phyloP scores from a whole-genome alignment of 2,113 vertebrate genomes.

The Oenanthe melanoleuca region DNA sequence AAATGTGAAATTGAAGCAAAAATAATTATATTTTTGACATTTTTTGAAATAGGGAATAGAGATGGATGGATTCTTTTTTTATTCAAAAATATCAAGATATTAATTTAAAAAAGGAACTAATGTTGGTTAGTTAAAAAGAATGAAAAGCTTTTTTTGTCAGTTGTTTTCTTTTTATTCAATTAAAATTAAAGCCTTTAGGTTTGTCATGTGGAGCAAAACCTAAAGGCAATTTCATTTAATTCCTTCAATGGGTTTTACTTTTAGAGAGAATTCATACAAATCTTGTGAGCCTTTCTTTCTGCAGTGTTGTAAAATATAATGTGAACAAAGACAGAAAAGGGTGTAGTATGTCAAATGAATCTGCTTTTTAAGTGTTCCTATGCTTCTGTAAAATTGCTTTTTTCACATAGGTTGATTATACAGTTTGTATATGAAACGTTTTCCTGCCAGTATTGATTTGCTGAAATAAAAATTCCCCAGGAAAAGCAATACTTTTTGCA shows the following conservation, averaged over 20 bases:
- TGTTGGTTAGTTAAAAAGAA: neutral
- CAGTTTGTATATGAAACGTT: neutral
- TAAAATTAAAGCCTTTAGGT: neutral
- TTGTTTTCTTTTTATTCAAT: neutral
- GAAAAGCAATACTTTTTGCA: neutral
- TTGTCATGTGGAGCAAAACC: neutral
- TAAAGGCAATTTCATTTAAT: neutral
- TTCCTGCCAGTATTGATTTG: neutral
- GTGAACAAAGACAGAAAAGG: neutral
- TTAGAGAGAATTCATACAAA: neutral
- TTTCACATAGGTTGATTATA: neutral
- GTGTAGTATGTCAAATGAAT: neutral
- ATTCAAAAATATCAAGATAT: neutral
- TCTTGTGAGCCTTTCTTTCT: neutral
- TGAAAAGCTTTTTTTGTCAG: accelerated
- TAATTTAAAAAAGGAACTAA: neutral
- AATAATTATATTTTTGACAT: accelerated
- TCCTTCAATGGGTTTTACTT: neutral
- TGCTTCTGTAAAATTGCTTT: neutral
- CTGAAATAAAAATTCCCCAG: neutral
- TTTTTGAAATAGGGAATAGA: neutral
- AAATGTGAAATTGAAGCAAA: neutral
- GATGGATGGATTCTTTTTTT: neutral
- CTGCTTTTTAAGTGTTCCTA: neutral
- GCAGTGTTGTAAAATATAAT: neutral